phyloP scores from a whole-genome alignment of 2,113 vertebrate genomes.

The Callaeas wilsoni region DNA sequence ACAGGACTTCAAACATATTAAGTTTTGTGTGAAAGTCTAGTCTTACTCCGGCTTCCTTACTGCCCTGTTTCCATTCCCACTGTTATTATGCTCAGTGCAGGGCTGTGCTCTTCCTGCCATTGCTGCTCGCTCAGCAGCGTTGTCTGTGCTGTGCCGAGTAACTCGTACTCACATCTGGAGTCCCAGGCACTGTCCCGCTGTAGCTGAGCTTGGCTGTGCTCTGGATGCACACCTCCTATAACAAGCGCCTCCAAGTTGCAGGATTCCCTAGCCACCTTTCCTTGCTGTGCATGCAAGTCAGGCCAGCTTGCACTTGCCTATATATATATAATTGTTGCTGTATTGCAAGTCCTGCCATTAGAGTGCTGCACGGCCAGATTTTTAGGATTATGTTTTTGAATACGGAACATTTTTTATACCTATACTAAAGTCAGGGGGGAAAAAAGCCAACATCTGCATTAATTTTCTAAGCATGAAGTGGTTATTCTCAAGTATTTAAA shows the following conservation, averaged over 20 bases:
- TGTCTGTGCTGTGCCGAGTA: not conserved
- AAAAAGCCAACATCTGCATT: not conserved
- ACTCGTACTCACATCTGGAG: accelerated
- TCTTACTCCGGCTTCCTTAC: not conserved
- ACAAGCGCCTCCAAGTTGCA: not conserved
- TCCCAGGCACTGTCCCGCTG: not conserved
- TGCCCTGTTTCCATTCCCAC: accelerated
- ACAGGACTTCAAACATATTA: not conserved
- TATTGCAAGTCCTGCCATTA: not conserved
- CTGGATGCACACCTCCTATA: not conserved
- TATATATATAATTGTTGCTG: accelerated
- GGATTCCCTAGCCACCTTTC: not conserved
- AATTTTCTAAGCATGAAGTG: not conserved
- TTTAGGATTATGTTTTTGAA: not conserved
- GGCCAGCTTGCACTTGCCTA: not conserved
- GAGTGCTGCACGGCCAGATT: not conserved
- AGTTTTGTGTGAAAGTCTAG: not conserved
- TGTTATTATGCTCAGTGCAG: not conserved
- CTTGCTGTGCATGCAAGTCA: not conserved
- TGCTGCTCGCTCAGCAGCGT: not conserved
- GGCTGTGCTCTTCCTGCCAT: not conserved
- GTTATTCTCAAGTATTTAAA: not conserved
- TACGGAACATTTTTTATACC: not conserved
- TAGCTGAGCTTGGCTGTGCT: not conserved
- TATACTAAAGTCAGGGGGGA: not conserved